phyloP scores from a whole-genome alignment of 2,888 invertebrate species.

The Limnephilus lunatus region DNA sequence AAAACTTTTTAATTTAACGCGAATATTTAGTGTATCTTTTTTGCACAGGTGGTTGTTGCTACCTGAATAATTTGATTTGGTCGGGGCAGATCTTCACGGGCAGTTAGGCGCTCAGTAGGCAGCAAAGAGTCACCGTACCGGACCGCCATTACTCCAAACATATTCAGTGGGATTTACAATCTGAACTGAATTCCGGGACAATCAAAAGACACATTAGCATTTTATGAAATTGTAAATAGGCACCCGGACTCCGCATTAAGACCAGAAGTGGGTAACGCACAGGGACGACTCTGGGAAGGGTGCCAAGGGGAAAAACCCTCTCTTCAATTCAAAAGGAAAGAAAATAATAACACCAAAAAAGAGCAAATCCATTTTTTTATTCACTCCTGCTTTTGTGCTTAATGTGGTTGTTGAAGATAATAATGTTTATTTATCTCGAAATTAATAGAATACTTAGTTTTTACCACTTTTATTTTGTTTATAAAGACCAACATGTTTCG shows the following conservation, averaged over 20 bases:
- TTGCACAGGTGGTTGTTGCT: not conserved
- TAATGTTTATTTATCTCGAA: too few relatives aligned
- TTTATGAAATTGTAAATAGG: constrained; percentile 40
- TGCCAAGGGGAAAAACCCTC: not conserved
- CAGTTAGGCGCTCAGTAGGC: constrained; percentile 55
- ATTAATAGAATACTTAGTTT: too few relatives aligned
- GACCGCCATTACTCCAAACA: constrained; percentile 43
- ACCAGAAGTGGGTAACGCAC: not conserved
- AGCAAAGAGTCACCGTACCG: constrained; percentile 45
- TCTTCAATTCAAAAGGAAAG: not conserved
- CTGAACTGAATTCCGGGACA: constrained; percentile 26
- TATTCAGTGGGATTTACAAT: constrained; percentile 40
- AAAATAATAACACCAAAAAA: not conserved
- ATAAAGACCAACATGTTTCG: too few relatives aligned
- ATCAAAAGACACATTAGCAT: constrained; percentile 42
- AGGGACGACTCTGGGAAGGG: not conserved
- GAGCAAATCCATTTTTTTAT: not conserved
- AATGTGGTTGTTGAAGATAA: not conserved
- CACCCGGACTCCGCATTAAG: constrained; percentile 15
- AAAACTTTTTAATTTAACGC: not conserved
- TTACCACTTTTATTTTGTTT: too few relatives aligned
- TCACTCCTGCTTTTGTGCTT: not conserved
- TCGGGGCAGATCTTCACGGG: constrained; percentile 49
- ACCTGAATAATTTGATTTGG: not conserved
- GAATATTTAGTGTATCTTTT: not conserved